These are phyloP conservation scores for Turritopsis rubra DNA, from an alignment of 30 jellyfish, hydroid and myxozoan genomes.

Conservation along the genomic window DNA sequence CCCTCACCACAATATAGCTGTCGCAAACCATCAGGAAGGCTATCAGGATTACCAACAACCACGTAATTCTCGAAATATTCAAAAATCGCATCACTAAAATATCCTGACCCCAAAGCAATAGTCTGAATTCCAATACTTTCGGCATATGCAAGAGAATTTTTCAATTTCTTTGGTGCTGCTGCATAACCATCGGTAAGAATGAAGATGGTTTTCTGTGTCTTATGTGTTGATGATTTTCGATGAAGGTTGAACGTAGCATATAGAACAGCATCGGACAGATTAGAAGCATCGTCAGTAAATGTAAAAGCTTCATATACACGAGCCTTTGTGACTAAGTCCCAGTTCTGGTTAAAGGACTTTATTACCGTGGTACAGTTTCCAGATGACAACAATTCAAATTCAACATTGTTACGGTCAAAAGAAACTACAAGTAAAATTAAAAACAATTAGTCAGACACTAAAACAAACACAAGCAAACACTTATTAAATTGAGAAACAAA, in stretches of 20 bases:
- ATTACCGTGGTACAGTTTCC: not conserved
- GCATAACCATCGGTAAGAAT: conserved; percentile 19
- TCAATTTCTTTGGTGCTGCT: conserved; percentile 11
- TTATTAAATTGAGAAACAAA: not conserved
- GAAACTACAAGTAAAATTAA: conserved; percentile 1
- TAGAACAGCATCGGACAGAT: not conserved
- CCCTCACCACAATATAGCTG: not conserved
- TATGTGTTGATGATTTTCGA: not conserved
- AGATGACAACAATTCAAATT: not conserved
- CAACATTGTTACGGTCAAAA: not conserved
- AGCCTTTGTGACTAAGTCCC: conserved; percentile 4
- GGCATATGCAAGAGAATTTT: not conserved
- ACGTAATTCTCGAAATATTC: conserved; percentile 1
- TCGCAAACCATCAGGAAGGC: not conserved
- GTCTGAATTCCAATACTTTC: conserved; percentile 12
- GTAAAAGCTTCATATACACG: not conserved
- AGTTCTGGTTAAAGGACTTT: not conserved
- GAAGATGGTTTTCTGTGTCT: not conserved
- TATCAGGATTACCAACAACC: conserved; percentile 9
- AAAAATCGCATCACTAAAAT: conserved; percentile 11
- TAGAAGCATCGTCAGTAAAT: not conserved
- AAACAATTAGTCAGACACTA: not conserved
- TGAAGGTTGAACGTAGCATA: conserved; percentile 10
- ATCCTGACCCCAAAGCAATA: conserved; percentile 16
- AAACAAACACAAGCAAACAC: not conserved